Conservation (phyloP, 2,888 invertebrate genomes). For the Bombylius discolor region DNA sequence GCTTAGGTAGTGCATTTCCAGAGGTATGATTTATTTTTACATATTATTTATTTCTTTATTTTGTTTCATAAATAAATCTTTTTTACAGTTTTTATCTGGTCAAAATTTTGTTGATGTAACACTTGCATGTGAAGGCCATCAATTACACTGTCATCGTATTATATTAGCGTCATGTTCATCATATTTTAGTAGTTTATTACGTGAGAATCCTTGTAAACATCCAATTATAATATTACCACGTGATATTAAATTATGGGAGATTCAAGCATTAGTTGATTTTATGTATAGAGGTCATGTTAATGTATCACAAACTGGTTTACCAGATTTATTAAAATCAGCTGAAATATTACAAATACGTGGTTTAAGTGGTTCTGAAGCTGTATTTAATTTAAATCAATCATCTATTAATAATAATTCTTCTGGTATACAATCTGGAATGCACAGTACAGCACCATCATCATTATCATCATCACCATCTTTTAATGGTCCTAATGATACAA, state of each 20-base stretch:
- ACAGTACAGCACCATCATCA: neutral
- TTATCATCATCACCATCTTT: neutral
- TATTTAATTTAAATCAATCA: slow-evolving; percentile 27
- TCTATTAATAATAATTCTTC: neutral
- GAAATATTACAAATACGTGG: slow-evolving; percentile 74
- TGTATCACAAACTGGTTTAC: slow-evolving; percentile 70
- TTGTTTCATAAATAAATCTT: neutral
- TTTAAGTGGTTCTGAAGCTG: slow-evolving; percentile 34
- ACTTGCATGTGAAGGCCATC: slow-evolving; percentile 73
- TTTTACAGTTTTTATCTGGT: slow-evolving; percentile 28
- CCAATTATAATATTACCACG: slow-evolving; percentile 69
- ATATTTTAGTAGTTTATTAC: slow-evolving; percentile 64
- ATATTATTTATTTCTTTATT: neutral
- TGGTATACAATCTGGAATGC: neutral
- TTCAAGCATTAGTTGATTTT: slow-evolving; percentile 75
- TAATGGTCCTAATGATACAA: neutral
- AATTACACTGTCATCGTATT: slow-evolving; percentile 71
- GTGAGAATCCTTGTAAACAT: slow-evolving; percentile 76
- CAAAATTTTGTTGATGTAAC: slow-evolving; percentile 71
- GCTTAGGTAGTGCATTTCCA: slow-evolving; percentile 36
- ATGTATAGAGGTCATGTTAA: slow-evolving; percentile 87
- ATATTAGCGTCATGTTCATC: slow-evolving; percentile 76
- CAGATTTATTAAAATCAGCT: slow-evolving; percentile 68
- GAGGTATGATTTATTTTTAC: slow-evolving; percentile 14
- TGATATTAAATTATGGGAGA: slow-evolving; percentile 72